Evolutionary conservation across 2,113 vertebrate genomes (phyloP), one percentile per base, ranked within the genome.

Genomic region (Melanerpes aurifrons): DNA sequence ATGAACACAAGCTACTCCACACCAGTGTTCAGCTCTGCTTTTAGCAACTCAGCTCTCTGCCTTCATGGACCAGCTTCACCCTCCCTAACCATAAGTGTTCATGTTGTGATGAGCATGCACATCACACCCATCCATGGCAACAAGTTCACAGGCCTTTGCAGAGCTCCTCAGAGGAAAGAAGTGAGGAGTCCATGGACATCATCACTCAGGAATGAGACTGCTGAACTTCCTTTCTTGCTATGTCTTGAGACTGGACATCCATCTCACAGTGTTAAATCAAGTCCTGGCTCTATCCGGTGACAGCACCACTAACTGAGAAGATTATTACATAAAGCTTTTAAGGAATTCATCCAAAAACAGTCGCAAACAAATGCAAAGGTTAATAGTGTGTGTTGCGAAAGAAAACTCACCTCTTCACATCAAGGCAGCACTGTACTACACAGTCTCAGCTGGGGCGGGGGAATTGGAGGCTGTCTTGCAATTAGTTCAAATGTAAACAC

Each of bases 11-110:
- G 29, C 7, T 2, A 0, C 64, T 12, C 13, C 19, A 15, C 28
- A 16, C 6, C 24, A 4, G 13, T 1, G 13, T 22, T 40, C 64
- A 29, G 20, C 32, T 59, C 78, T 24, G 48, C 59, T n/a, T 53
- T n/a, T 5, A 53, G 48, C 35, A 43, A 26, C 28, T 29, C 2
- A 0, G 35, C 81, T 63, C 18, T 25, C 40, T 21, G 2, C 15
- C 7, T 10, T 48, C 25, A 40, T 0, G 5, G 62, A 47, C 5
- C 4, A 20, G 35, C 19, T 84, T 74, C 0, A 1, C 4, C 0
- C 25, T 29, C 32, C 43, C 35, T 28, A 24, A 35, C 16, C 7
- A 1, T 3, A 1, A 40, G 15, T 3, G 6, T 29, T 68, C 1
- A 0, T 25, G 22, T 14, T 12, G 14, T 10, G 32, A 29, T 20